Evolutionary conservation across 2,888 invertebrate species (phyloP).

Genomic region (Trichacis sp.): DNA sequence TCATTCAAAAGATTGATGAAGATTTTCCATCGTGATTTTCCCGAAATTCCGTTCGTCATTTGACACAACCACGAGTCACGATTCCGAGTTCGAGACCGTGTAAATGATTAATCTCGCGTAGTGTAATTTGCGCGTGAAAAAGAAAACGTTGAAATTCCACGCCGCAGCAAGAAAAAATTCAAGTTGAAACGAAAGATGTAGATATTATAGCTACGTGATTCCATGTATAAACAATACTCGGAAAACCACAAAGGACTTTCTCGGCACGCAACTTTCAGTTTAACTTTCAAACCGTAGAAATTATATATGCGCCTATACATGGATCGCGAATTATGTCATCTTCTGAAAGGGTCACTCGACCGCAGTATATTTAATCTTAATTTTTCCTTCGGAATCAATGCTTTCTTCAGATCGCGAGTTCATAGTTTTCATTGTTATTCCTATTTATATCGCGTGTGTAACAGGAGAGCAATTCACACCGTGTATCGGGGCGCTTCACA

Average conservation of each 20-base stretch:
- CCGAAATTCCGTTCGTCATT: neutral
- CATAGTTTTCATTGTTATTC: neutral
- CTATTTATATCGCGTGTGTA: neutral
- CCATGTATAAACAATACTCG: slow-evolving; percentile 13
- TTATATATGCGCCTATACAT: neutral
- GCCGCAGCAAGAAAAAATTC: neutral
- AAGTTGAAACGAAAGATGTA: neutral
- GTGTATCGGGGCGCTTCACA: neutral
- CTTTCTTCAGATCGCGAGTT: neutral
- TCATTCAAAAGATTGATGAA: neutral
- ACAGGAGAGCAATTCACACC: slow-evolving; percentile 5
- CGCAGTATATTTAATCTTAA: neutral
- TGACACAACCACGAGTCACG: neutral
- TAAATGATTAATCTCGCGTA: neutral
- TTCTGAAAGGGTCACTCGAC: neutral
- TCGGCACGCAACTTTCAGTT: slow-evolving; percentile 13
- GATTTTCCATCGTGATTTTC: neutral
- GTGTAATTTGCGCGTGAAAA: neutral
- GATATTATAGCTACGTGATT: slow-evolving; percentile 11
- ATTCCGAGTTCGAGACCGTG: neutral
- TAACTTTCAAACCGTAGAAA: slow-evolving; percentile 6
- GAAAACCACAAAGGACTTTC: slow-evolving; percentile 7
- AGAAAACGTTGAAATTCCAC: neutral
- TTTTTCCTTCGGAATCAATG: neutral
- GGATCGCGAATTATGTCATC: neutral